These are phyloP conservation scores for Oegoconia quadripuncta DNA, from an alignment of 2,888 invertebrate genomes.

Conservation along the genomic window DNA sequence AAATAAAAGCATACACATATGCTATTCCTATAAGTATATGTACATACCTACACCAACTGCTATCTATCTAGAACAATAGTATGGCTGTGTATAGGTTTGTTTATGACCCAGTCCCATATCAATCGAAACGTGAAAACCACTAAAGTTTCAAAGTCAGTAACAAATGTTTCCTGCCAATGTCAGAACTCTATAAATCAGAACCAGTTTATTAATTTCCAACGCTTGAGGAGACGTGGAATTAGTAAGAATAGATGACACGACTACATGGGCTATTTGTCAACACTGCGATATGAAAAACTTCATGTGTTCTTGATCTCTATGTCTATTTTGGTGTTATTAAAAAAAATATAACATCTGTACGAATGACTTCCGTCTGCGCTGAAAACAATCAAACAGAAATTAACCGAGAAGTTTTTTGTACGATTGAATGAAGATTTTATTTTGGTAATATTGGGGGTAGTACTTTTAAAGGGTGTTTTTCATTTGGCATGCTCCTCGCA, in stretches of 20 bases:
- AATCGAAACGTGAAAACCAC: conserved; percentile 24
- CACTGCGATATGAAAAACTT: conserved; percentile 33
- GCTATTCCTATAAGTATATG: too few species aligned
- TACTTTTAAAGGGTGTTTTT: conserved; percentile 15
- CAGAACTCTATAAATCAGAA: conserved; percentile 41
- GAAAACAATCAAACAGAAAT: conserved; percentile 43
- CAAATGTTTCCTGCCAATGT: conserved; percentile 40
- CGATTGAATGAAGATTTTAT: conserved; percentile 19
- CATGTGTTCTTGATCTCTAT: conserved; percentile 27
- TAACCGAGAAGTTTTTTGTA: conserved; percentile 36
- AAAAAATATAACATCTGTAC: conserved; percentile 43
- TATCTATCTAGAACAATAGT: too few species aligned
- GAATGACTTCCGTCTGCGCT: conserved; percentile 42
- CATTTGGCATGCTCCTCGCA: conserved; percentile 24
- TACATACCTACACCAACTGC: too few species aligned
- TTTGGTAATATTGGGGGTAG: conserved; percentile 15
- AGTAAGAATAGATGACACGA: conserved; percentile 37
- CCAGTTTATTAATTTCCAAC: conserved; percentile 46
- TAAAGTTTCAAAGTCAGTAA: conserved; percentile 35
- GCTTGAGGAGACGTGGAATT: conserved; percentile 32
- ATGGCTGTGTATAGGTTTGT: too few species aligned
- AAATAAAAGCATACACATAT: too few species aligned
- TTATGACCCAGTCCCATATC: neutral
- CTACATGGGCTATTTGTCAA: conserved; percentile 44
- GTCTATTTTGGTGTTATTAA: conserved; percentile 38